phyloP scores from a whole-genome alignment of 2,888 invertebrate species.

The Andrena hattorfiana region DNA sequence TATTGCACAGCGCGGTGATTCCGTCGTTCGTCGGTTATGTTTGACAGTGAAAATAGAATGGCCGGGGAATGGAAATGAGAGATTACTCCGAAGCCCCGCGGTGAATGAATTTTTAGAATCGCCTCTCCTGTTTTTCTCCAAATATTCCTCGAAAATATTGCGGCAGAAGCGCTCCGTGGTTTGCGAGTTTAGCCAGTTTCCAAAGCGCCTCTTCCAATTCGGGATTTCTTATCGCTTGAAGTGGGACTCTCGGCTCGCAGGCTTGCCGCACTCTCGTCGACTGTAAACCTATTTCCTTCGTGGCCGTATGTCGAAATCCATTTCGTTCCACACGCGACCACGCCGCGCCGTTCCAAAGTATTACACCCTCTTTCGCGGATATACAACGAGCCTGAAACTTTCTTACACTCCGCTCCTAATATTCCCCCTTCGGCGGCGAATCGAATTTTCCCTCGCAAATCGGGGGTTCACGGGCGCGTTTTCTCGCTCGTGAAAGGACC shows the following conservation, averaged over 20 bases:
- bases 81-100: not conserved
- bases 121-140: not conserved
- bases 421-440: not conserved
- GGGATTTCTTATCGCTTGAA: constrained; percentile 7
- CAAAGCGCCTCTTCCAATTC: not conserved
- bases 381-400: constrained; percentile 1
- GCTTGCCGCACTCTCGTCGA: not conserved
- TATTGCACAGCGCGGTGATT: constrained; percentile 7
- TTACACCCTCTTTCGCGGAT: not conserved
- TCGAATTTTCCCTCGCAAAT: constrained; percentile 36
- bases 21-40: constrained; percentile 1
- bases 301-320: constrained; percentile 20
- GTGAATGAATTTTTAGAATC: not conserved
- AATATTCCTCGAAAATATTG: too few relatives aligned
- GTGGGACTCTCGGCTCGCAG: not conserved
- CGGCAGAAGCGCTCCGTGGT: not conserved
- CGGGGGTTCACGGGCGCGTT: not conserved
- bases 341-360: constrained; percentile 2
- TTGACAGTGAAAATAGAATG: not conserved
- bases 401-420: not conserved
- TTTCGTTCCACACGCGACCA: constrained; percentile 11
- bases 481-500: constrained; percentile 28
- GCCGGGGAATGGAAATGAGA: not conserved
- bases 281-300: constrained; percentile 19
- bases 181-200: not conserved